Conservation (phyloP, 2,797 vertebrate species). For the Parauchenoglanis punctatus region DNA sequence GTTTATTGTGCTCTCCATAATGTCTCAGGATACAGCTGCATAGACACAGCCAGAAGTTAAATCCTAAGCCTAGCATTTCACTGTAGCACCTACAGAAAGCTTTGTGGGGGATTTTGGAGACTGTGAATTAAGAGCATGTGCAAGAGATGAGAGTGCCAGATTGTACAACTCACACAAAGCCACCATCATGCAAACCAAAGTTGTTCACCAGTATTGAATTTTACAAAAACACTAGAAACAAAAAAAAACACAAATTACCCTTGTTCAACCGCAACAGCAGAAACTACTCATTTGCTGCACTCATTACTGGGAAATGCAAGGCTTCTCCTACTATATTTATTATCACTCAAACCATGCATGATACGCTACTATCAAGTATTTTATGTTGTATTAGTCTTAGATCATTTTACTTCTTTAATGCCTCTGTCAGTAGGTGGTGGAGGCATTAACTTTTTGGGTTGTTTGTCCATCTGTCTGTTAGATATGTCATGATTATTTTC, state of each 20-base stretch:
- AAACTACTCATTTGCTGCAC: not conserved
- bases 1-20: conserved; percentile 23
- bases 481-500: not conserved
- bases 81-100: conserved; percentile 7
- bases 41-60: conserved; percentile 58
- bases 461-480: not conserved
- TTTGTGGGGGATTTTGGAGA: not conserved
- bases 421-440: not conserved
- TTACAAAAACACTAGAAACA: not conserved
- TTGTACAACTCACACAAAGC: not conserved
- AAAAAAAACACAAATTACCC: not conserved
- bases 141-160: not conserved
- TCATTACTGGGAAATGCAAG: not conserved
- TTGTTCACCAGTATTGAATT: not conserved
- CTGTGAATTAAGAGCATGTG: not conserved
- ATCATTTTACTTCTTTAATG: not conserved
- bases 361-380: not conserved
- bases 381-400: not conserved
- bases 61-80: not conserved
- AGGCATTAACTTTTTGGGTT: not conserved
- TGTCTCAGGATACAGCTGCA: conserved; percentile 60
- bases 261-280: not conserved
- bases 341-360: not conserved
- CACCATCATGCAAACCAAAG: not conserved
- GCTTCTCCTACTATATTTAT: not conserved